Percentiles rank a stretch among this genome's conserved stretches.
Conservation (phyloP, 2,888 invertebrate species). For the Andricus quercusramuli region DNA sequence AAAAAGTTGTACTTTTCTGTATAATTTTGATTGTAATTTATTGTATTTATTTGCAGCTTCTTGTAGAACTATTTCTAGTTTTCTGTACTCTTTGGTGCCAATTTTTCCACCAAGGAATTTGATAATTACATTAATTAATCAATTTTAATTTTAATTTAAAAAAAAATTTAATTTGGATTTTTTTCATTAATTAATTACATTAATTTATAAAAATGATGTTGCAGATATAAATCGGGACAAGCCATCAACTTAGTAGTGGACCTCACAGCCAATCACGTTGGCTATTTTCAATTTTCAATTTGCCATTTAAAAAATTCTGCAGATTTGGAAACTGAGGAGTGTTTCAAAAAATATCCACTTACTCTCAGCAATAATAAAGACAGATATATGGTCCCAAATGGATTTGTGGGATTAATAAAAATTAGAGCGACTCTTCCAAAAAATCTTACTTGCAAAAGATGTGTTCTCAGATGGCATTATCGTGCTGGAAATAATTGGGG, state of each 20-base stretch:
- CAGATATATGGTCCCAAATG: constrained; percentile 61
- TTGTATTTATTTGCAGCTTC: too few species aligned
- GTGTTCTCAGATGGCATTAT: constrained; percentile 82
- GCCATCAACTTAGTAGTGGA: constrained; percentile 70
- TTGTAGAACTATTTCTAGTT: too few species aligned
- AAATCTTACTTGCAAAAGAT: constrained; percentile 79
- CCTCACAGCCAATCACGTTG: constrained; percentile 79
- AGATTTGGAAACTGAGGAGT: constrained; percentile 79
- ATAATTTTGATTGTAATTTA: too few species aligned
- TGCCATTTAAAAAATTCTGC: constrained; percentile 78
- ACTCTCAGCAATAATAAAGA: constrained; percentile 69
- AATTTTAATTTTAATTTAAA: too few species aligned
- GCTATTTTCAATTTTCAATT: constrained; percentile 79
- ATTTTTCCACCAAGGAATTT: background rate
- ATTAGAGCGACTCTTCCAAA: constrained; percentile 76
- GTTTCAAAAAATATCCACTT: constrained; percentile 78
- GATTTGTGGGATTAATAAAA: constrained; percentile 59
- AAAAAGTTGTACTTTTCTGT: too few species aligned
- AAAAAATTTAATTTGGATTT: too few species aligned
- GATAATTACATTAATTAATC: background rate
- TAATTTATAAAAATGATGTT: background rate
- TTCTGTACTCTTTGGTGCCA: too few species aligned
- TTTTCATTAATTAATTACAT: too few species aligned
- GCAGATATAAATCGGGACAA: constrained; percentile 70
- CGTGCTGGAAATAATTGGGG: constrained; percentile 81